phyloP scores from a whole-genome alignment of 1,140 invertebrate genomes.

The Nautilus pompilius region DNA sequence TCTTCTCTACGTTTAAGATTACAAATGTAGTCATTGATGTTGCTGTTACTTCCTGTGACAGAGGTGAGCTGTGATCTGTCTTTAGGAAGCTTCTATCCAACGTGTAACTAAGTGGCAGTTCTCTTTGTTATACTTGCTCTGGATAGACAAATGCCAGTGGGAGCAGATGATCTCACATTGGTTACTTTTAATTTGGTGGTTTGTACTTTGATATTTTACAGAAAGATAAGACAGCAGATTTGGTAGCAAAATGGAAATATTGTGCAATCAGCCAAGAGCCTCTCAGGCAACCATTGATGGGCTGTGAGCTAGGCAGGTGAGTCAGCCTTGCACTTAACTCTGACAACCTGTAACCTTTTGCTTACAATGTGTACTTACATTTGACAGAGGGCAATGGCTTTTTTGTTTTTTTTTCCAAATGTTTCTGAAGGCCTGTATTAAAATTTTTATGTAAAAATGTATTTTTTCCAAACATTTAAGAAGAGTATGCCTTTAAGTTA shows the following conservation, averaged over 20 bases:
- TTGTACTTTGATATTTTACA: constrained; percentile 56
- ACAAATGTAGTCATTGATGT: too few relatives aligned
- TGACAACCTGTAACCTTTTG: neutral
- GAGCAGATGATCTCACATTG: neutral
- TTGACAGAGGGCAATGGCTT: neutral
- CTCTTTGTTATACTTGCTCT: neutral
- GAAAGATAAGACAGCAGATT: constrained; percentile 94
- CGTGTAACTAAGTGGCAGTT: too few relatives aligned
- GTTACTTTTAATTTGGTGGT: constrained; percentile 2
- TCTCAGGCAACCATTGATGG: constrained; percentile 82
- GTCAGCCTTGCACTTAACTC: constrained; percentile 11
- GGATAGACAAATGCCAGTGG: neutral
- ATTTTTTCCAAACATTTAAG: too few relatives aligned
- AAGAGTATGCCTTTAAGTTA: too few relatives aligned
- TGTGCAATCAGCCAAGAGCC: constrained; percentile 87
- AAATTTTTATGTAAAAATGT: too few relatives aligned
- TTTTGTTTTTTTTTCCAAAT: too few relatives aligned
- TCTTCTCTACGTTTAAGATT: too few relatives aligned
- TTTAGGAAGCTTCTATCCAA: too few relatives aligned
- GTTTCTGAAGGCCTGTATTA: too few relatives aligned
- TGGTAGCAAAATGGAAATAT: constrained; percentile 89
- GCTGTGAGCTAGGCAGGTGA: constrained; percentile 79
- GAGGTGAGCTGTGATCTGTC: too few relatives aligned
- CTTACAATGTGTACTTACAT: neutral
- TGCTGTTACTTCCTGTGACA: too few relatives aligned